Evolutionary conservation across 2,888 invertebrate genomes (phyloP).

Genomic region (Drosophila affinis): DNA sequence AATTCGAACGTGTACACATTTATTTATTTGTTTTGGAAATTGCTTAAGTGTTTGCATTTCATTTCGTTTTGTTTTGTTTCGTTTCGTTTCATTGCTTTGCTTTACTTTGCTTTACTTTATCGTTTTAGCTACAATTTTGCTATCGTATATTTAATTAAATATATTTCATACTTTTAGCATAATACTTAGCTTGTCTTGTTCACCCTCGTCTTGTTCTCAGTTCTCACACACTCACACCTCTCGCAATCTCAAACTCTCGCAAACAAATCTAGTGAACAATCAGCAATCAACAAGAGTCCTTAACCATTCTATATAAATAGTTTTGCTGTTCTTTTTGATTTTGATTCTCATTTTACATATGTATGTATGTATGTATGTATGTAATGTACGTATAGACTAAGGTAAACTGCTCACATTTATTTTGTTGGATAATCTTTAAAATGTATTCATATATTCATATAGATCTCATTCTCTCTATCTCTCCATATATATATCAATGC

Average conservation of each 20-base stretch:
- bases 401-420: slow-evolving; percentile 70
- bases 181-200: slow-evolving; percentile 65
- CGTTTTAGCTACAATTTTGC: slow-evolving; percentile 54
- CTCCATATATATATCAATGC: too few species aligned
- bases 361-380: too few species aligned
- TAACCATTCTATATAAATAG: slow-evolving; percentile 34
- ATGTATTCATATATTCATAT: too few species aligned
- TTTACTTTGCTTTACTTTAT: slow-evolving; percentile 50
- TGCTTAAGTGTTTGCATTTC: slow-evolving; percentile 31
- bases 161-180: slow-evolving; percentile 62
- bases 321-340: slow-evolving; percentile 7
- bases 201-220: slow-evolving; percentile 5
- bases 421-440: slow-evolving; percentile 25
- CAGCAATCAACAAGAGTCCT: slow-evolving; percentile 64
- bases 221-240: slow-evolving; percentile 26
- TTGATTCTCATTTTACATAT: too few species aligned
- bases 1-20: slow-evolving; percentile 16
- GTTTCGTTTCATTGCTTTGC: slow-evolving; percentile 14
- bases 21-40: slow-evolving; percentile 24
- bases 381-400: slow-evolving; percentile 45
- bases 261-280: slow-evolving; percentile 49
- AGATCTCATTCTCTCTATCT: too few species aligned
- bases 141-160: slow-evolving; percentile 51
- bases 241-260: slow-evolving; percentile 44
- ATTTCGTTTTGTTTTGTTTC: slow-evolving; percentile 7